phyloP scores from a whole-genome alignment of 2,888 invertebrate species.

The Achlya flavicornis region DNA sequence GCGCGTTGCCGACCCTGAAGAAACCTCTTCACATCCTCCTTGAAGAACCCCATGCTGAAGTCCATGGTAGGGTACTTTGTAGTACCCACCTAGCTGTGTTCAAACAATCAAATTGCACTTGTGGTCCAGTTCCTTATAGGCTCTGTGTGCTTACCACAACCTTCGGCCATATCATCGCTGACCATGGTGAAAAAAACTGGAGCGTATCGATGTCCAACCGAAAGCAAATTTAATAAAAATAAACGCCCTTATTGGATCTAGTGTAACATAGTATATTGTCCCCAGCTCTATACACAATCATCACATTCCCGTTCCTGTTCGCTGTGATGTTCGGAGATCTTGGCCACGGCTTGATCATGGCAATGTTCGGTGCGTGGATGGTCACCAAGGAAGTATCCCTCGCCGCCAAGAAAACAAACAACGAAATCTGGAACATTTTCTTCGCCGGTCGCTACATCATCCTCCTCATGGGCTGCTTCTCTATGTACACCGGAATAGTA shows the following conservation, averaged over 20 bases:
- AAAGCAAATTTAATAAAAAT: background rate
- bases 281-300: slow-evolving; percentile 92
- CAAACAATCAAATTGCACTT: too few species aligned
- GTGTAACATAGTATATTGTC: slow-evolving; percentile 27
- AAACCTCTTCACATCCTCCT: too few species aligned
- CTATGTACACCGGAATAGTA: slow-evolving; percentile 98
- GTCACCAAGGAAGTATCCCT: slow-evolving; percentile 91
- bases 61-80: too few species aligned
- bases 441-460: slow-evolving; percentile 99
- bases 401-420: slow-evolving; percentile 86
- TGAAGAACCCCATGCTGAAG: too few species aligned
- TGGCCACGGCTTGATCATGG: slow-evolving; percentile 95
- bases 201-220: background rate
- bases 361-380: slow-evolving; percentile 91
- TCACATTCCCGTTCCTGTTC: slow-evolving; percentile 97
- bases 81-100: too few species aligned
- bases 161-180: too few species aligned
- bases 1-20: too few species aligned
- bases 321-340: slow-evolving; percentile 98
- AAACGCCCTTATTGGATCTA: background rate
- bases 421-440: slow-evolving; percentile 98
- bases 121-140: too few species aligned
- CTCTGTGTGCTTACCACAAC: too few species aligned
- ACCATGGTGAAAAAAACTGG: too few species aligned
- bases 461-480: slow-evolving; percentile 98